Percentiles rank a stretch among this genome's conserved stretches.
Evolutionary conservation across 2,113 vertebrate genomes (phyloP).

Genomic region (Phainopepla nitens): DNA sequence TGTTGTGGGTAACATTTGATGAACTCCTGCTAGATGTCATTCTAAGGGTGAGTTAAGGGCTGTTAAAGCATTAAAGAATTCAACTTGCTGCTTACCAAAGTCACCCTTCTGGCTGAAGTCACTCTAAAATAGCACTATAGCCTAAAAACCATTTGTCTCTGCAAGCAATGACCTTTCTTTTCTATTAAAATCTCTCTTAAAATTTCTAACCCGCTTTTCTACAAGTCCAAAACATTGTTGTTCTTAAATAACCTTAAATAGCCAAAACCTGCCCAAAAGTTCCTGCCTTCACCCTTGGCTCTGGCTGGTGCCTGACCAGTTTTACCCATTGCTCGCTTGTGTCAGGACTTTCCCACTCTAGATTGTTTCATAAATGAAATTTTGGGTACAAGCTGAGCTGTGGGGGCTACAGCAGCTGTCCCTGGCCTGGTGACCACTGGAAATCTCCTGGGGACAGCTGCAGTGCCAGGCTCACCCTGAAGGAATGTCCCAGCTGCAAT

Average conservation of each 20-base stretch:
- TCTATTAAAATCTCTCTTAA: background rate
- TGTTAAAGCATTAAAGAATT: background rate
- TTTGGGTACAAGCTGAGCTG: background rate
- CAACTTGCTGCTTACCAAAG: background rate
- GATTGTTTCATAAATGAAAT: background rate
- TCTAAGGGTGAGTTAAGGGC: background rate
- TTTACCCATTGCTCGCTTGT: background rate
- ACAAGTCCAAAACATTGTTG: rapidly evolving
- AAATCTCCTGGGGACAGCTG: background rate
- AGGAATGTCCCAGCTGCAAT: background rate
- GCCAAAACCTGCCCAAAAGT: background rate
- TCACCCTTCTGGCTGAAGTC: background rate
- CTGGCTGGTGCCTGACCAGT: background rate
- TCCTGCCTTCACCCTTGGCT: background rate
- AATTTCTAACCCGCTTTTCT: background rate
- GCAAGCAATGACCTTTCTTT: background rate
- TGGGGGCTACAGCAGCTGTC: background rate
- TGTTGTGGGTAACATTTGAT: background rate
- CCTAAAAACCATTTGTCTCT: background rate
- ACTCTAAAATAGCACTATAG: background rate
- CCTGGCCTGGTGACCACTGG: background rate
- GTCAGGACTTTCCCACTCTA: background rate
- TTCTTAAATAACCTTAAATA: background rate
- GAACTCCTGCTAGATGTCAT: background rate
- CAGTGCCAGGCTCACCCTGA: background rate